Conservation (phyloP, 2,113 vertebrate species). For the Telmatochromis sp. region DNA sequence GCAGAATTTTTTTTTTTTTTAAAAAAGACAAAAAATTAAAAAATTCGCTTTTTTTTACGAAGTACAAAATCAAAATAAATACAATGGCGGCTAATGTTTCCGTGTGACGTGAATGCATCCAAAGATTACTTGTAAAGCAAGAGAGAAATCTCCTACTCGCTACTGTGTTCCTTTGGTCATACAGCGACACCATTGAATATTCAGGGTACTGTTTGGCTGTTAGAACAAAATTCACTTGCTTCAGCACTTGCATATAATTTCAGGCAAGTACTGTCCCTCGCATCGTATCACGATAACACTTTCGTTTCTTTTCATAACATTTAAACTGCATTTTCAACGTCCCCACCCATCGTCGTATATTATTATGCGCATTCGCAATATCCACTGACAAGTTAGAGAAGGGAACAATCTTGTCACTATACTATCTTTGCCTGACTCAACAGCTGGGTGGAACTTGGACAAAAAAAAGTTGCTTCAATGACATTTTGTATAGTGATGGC, state of each 20-base stretch:
- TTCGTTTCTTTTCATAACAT: neutral
- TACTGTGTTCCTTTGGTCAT: neutral
- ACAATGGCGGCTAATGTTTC: neutral
- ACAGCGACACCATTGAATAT: fast-evolving
- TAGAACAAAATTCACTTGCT: neutral
- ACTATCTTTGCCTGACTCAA: conserved; percentile 37
- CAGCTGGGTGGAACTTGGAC: conserved; percentile 62
- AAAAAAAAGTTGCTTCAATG: conserved; percentile 44
- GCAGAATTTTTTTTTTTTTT: fast-evolving
- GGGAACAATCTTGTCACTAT: neutral
- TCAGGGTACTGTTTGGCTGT: neutral
- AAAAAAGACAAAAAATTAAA: neutral
- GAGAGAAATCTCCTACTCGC: neutral
- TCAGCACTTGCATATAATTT: neutral
- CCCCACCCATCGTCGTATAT: neutral
- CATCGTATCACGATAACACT: neutral
- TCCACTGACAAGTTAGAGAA: fast-evolving
- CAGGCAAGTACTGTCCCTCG: neutral
- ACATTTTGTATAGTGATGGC: conserved; percentile 46
- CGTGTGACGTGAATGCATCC: neutral
- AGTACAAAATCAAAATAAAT: neutral
- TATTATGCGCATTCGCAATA: no score
- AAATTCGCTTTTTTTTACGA: fast-evolving
- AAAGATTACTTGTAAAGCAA: neutral
- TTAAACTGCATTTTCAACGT: neutral